Evolutionary conservation across 23 tunicate species (phyloP).

Genomic region (Ascidia mentula): DNA sequence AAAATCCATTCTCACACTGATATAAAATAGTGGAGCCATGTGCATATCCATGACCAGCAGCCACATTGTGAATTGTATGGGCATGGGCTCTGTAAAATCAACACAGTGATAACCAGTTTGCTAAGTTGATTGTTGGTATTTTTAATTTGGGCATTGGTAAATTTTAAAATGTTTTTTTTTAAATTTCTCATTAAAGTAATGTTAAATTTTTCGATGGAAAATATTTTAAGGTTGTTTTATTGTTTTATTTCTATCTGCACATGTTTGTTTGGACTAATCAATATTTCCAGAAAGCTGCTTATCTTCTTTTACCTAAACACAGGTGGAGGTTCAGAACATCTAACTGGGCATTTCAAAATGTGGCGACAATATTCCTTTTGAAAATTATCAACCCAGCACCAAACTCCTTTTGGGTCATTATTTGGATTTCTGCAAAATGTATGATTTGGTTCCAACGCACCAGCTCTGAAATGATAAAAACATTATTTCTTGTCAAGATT

Average conservation of each 20-base stretch:
- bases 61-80: constrained; percentile 12
- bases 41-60: constrained; percentile 25
- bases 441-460: constrained; percentile 50
- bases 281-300: too few species aligned
- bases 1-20: constrained; percentile 35
- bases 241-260: too few species aligned
- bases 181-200: not conserved
- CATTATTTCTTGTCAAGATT: too few species aligned
- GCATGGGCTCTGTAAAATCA: constrained; percentile 37
- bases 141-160: too few species aligned
- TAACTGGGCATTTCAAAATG: constrained; percentile 34
- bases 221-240: too few species aligned
- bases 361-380: constrained; percentile 61
- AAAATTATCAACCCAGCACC: constrained; percentile 66
- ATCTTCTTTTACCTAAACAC: constrained; percentile 52
- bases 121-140: too few species aligned
- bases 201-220: too few species aligned
- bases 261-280: constrained; percentile 4
- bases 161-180: not conserved
- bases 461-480: constrained; percentile 21
- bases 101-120: too few species aligned
- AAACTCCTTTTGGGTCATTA: constrained; percentile 41
- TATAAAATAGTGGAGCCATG: constrained; percentile 43
- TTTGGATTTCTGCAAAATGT: constrained; percentile 83
- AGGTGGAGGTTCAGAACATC: constrained; percentile 56